Conservation (phyloP, 2,888 invertebrate genomes). For the Rotaria macrura region DNA sequence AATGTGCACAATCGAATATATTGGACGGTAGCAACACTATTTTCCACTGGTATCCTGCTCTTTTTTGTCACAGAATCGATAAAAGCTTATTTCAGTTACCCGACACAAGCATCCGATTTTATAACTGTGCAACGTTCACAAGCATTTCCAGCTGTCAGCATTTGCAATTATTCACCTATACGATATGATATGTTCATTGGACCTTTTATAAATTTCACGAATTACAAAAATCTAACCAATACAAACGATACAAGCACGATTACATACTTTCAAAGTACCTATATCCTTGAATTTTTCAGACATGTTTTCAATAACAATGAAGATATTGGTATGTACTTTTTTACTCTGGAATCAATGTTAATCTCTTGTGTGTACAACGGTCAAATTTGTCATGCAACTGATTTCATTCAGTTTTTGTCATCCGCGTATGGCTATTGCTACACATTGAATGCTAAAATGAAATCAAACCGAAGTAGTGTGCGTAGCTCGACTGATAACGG, state of each 20-base stretch:
- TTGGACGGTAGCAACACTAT: not conserved
- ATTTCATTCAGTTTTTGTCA: not conserved
- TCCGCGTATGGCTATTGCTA: not conserved
- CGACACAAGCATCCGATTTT: conserved; percentile 2
- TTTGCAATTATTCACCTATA: conserved; percentile 1
- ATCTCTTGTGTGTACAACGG: not conserved
- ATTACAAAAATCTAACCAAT: not conserved
- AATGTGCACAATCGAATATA: not conserved
- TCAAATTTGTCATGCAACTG: not conserved
- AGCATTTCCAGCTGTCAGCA: conserved; percentile 18
- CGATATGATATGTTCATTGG: not conserved
- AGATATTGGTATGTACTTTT: not conserved
- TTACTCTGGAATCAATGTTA: not conserved
- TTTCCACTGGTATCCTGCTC: not conserved
- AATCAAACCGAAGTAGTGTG: not conserved
- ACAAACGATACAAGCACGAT: not conserved
- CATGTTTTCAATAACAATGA: not conserved
- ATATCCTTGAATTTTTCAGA: not conserved
- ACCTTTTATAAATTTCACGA: not conserved
- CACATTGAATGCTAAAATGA: not conserved
- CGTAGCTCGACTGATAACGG: not conserved
- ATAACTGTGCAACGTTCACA: not conserved
- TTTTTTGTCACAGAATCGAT: not conserved
- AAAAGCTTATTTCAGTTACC: not conserved
- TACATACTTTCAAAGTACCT: not conserved